Conservation (phyloP, 2,888 invertebrate species). For the Papilio protenor region DNA sequence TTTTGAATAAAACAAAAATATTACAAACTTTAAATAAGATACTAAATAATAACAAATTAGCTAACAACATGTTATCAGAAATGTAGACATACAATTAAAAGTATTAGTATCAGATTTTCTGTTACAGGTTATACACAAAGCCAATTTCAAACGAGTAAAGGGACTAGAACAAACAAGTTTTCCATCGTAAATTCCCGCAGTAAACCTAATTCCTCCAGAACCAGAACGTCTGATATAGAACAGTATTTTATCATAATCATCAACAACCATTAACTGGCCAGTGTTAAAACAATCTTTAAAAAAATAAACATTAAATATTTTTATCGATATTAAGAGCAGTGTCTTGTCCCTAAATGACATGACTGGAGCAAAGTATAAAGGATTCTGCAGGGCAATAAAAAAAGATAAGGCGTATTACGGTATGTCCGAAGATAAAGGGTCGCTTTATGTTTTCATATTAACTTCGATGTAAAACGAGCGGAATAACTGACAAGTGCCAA, state of each 20-base stretch:
- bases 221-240: too few relatives aligned
- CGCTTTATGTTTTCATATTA: constrained; percentile 74
- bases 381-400: constrained; percentile 72
- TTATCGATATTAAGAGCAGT: constrained; percentile 52
- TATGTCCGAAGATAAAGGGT: constrained; percentile 72
- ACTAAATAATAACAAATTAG: background rate
- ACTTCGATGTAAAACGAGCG: constrained; percentile 71
- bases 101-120: too few relatives aligned
- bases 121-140: too few relatives aligned
- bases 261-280: too few relatives aligned
- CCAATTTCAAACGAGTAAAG: too few relatives aligned
- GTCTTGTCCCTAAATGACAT: constrained; percentile 53
- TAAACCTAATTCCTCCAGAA: too few relatives aligned
- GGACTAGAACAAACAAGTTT: too few relatives aligned
- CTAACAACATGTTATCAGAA: too few relatives aligned
- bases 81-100: too few relatives aligned
- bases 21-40: background rate
- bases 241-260: constrained; percentile 24
- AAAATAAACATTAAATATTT: background rate
- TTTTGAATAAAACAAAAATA: constrained; percentile 36
- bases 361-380: constrained; percentile 51
- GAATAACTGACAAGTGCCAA: constrained; percentile 60
- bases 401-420: constrained; percentile 74
- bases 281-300: background rate
- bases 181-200: too few relatives aligned